Evolutionary conservation across 2,888 invertebrate species (phyloP).

Genomic region (Globia sparganii): DNA sequence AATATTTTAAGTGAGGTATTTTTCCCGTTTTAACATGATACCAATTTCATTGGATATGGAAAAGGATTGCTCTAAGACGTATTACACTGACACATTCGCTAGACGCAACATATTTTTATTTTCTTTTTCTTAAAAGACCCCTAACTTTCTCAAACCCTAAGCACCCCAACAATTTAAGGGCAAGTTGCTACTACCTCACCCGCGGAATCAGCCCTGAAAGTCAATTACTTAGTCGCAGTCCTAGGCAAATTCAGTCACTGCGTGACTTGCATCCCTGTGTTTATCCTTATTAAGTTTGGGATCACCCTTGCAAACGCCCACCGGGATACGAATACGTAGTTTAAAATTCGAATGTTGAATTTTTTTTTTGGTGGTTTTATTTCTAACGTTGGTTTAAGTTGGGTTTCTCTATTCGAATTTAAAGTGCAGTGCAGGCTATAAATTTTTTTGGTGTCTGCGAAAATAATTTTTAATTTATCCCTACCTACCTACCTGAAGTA

Average conservation of each 20-base stretch:
- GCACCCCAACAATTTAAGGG: constrained; percentile 28
- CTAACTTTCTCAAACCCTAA: constrained; percentile 9
- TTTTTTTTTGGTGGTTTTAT: constrained; percentile 7
- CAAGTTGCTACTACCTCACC: constrained; percentile 44
- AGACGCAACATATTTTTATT: not conserved
- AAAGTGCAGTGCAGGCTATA: not conserved
- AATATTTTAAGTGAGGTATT: not conserved
- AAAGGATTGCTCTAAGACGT: not conserved
- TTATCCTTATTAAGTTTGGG: constrained; percentile 69
- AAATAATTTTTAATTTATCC: not conserved
- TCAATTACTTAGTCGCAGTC: constrained; percentile 69
- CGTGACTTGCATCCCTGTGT: constrained; percentile 70
- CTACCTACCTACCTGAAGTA: not conserved
- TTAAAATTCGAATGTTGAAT: constrained; percentile 40
- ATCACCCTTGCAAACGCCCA: constrained; percentile 65
- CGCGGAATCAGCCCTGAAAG: constrained; percentile 60
- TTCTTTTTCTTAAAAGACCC: not conserved
- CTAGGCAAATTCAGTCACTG: constrained; percentile 70
- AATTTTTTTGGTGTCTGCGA: not conserved
- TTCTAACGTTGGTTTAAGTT: constrained; percentile 10
- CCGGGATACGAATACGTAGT: constrained; percentile 47
- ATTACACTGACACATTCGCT: not conserved
- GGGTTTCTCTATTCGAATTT: constrained; percentile 20
- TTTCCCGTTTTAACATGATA: not conserved
- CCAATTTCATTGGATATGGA: not conserved